Conservation (phyloP, 1,140 invertebrate species). For the Lanistes nyassanus region DNA sequence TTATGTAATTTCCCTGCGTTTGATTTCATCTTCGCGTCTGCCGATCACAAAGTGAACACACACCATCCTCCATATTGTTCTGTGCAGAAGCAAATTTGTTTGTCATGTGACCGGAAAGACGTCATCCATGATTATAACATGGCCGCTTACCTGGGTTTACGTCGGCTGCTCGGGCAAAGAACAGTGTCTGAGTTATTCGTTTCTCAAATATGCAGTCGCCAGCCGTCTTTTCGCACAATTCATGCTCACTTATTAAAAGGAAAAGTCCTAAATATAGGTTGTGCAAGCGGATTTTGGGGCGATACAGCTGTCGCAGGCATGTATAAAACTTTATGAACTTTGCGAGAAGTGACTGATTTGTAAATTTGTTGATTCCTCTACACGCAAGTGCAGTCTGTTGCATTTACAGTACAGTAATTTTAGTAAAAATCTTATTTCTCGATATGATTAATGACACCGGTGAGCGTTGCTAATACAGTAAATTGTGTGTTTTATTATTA, state of each 20-base stretch:
- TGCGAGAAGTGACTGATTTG: too few relatives aligned
- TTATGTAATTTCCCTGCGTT: too few relatives aligned
- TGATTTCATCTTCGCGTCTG: too few relatives aligned
- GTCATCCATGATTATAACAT: slow-evolving; percentile 18
- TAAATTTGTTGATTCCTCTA: too few relatives aligned
- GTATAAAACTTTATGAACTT: background rate
- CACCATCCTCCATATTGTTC: slow-evolving; percentile 44
- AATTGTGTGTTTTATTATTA: too few relatives aligned
- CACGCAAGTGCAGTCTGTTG: too few relatives aligned
- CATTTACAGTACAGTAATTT: too few relatives aligned
- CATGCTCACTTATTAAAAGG: slow-evolving; percentile 43
- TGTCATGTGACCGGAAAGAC: slow-evolving; percentile 45
- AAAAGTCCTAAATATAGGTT: slow-evolving; percentile 68
- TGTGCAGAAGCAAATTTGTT: slow-evolving; percentile 30
- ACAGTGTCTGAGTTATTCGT: background rate
- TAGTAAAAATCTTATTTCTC: too few relatives aligned
- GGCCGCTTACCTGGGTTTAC: slow-evolving; percentile 11
- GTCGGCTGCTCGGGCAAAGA: slow-evolving; percentile 19
- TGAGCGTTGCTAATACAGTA: too few relatives aligned
- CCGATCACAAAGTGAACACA: slow-evolving; percentile 14
- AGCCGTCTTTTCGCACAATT: slow-evolving; percentile 4
- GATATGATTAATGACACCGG: too few relatives aligned
- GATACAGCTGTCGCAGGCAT: slow-evolving; percentile 70
- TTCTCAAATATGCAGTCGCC: background rate
- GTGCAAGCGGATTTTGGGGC: slow-evolving; percentile 72